Evolutionary conservation across 2,888 invertebrate genomes (phyloP).

Genomic region (Watsonalla cultraria): DNA sequence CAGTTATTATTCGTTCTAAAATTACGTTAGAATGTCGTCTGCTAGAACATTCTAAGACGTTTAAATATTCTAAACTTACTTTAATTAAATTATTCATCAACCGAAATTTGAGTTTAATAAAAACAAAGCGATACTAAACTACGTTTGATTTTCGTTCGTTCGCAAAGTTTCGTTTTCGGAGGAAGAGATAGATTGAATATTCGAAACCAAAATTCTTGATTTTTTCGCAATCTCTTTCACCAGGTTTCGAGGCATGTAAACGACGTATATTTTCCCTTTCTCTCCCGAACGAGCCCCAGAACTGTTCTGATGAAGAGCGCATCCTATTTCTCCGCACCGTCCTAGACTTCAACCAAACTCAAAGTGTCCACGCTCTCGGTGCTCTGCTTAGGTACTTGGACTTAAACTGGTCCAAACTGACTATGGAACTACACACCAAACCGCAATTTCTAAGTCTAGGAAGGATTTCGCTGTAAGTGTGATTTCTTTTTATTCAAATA

Average conservation of each 20-base stretch:
- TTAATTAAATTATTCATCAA: too few relatives aligned
- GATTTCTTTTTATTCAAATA: background rate
- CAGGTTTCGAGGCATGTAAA: constrained; percentile 79
- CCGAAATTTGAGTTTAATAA: too few relatives aligned
- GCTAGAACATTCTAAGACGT: too few relatives aligned
- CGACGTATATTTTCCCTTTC: constrained; percentile 73
- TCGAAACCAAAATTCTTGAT: background rate
- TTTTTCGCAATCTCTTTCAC: background rate
- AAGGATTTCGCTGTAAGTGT: constrained; percentile 80
- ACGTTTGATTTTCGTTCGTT: too few relatives aligned
- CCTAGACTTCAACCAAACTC: constrained; percentile 80
- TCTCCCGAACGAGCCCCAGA: constrained; percentile 73
- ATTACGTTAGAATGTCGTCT: too few relatives aligned
- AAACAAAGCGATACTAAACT: too few relatives aligned
- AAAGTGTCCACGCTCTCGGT: constrained; percentile 84
- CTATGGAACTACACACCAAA: constrained; percentile 66
- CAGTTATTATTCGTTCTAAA: too few relatives aligned
- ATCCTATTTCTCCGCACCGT: constrained; percentile 79
- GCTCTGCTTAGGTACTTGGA: constrained; percentile 85
- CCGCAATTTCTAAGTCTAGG: constrained; percentile 76
- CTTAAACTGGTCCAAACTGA: constrained; percentile 77
- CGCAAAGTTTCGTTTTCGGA: too few relatives aligned
- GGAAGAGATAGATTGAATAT: too few relatives aligned
- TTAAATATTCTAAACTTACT: too few relatives aligned
- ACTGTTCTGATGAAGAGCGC: constrained; percentile 75